These are phyloP conservation scores for Artemia sinica DNA, from an alignment of 2,888 invertebrate genomes.

Conservation along the genomic window DNA sequence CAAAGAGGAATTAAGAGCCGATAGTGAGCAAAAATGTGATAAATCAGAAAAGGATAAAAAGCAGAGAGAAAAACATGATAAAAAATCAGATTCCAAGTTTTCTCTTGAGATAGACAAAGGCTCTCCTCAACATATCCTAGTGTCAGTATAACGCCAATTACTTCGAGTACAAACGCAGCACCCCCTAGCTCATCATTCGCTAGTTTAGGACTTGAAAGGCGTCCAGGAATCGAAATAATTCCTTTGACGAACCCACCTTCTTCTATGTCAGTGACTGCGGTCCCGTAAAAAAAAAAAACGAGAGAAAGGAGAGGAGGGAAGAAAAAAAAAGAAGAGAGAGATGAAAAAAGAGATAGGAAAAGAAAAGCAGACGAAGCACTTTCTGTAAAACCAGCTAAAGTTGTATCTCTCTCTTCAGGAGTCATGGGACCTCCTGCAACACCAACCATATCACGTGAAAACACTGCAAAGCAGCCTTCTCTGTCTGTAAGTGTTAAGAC, in stretches of 20 bases:
- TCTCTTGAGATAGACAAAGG: conserved; percentile 36
- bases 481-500: conserved; percentile 32
- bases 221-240: conserved; percentile 68
- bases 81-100: background rate
- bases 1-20: background rate
- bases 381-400: conserved; percentile 20
- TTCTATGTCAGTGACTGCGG: conserved; percentile 72
- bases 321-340: conserved; percentile 24
- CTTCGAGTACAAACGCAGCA: conserved; percentile 25
- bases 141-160: conserved; percentile 45
- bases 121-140: conserved; percentile 42
- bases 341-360: conserved; percentile 25
- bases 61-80: conserved; percentile 6
- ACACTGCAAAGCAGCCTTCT: conserved; percentile 16
- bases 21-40: background rate
- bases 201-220: conserved; percentile 44
- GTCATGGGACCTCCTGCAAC: conserved; percentile 49
- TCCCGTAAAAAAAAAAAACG: conserved; percentile 37
- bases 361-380: conserved; percentile 24
- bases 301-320: conserved; percentile 20
- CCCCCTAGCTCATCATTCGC: conserved; percentile 40
- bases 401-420: conserved; percentile 20
- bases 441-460: background rate
- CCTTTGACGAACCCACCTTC: conserved; percentile 37
- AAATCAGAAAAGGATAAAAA: conserved; percentile 12